These are phyloP conservation scores for Drosophila jambulina DNA, from an alignment of 1,140 invertebrate genomes.

Conservation along the genomic window DNA sequence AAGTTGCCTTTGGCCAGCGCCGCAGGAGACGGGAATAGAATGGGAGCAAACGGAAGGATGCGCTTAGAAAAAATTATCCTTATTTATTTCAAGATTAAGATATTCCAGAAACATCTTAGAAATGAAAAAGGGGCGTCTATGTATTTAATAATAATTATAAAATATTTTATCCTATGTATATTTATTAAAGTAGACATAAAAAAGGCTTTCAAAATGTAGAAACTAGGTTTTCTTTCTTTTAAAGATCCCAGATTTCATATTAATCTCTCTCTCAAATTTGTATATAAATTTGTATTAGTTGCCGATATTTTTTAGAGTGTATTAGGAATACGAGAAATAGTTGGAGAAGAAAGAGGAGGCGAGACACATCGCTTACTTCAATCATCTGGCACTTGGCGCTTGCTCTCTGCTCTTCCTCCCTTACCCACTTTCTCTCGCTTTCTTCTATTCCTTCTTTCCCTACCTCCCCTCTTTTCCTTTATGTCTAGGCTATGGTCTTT, in stretches of 20 bases:
- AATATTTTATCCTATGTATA: not conserved
- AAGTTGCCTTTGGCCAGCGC: slow-evolving; percentile 79
- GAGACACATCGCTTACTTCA: slow-evolving; percentile 65
- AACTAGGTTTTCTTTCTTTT: no score
- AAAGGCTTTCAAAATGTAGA: not conserved
- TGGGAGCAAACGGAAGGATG: slow-evolving; percentile 1
- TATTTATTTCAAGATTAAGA: not conserved
- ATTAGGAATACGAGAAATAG: not conserved
- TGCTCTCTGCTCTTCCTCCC: slow-evolving; percentile 21
- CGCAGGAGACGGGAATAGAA: slow-evolving; percentile 33
- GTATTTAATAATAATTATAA: not conserved
- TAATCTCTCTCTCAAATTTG: not conserved
- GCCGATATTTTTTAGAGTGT: not conserved
- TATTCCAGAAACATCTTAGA: not conserved
- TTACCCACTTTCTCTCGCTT: slow-evolving; percentile 13
- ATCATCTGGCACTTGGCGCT: slow-evolving; percentile 73
- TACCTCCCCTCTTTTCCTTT: slow-evolving; percentile 1
- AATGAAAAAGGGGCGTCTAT: not conserved
- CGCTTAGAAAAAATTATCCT: slow-evolving; percentile 9
- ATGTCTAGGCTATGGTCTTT: slow-evolving; percentile 29
- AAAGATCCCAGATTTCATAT: no score
- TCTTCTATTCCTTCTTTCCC: not conserved
- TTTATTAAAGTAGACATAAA: no score
- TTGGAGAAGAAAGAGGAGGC: slow-evolving; percentile 37
- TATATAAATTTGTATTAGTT: not conserved